Conservation (phyloP, 2,113 vertebrate genomes). For the Lasiurus borealis region DNA sequence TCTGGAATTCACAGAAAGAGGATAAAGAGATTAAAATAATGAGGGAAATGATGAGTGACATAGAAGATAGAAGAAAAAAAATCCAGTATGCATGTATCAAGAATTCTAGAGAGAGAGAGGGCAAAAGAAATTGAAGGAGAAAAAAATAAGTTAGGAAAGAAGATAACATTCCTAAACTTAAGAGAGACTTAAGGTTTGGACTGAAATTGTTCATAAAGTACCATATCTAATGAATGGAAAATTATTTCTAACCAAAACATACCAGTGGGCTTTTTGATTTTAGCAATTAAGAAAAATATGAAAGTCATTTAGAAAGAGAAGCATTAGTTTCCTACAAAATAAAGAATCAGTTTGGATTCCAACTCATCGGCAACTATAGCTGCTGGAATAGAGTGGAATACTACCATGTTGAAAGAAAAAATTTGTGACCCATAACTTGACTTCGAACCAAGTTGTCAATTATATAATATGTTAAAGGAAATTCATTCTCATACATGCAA, state of each 20-base stretch:
- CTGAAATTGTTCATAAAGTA: not conserved
- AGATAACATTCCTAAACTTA: not conserved
- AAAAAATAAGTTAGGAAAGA: not conserved
- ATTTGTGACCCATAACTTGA: slow-evolving; percentile 22
- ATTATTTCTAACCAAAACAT: not conserved
- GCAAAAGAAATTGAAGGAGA: not conserved
- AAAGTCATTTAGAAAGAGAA: slow-evolving; percentile 16
- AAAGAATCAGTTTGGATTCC: not conserved
- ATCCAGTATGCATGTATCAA: not conserved
- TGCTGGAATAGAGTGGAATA: not conserved
- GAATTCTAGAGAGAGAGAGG: slow-evolving; percentile 28
- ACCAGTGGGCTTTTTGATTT: not conserved
- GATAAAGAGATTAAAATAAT: slow-evolving; percentile 50
- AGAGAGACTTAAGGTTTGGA: not conserved
- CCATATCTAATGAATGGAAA: not conserved
- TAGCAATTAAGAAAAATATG: not conserved
- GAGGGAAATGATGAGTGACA: not conserved
- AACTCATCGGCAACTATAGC: not conserved
- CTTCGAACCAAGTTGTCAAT: slow-evolving; percentile 45
- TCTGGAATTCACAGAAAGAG: slow-evolving; percentile 24
- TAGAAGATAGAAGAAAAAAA: not conserved
- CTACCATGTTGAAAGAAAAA: not conserved
- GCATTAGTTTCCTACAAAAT: not conserved
- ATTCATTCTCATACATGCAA: not conserved
- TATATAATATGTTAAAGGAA: slow-evolving; percentile 4